Evolutionary conservation across 2,113 vertebrate genomes (phyloP).

Genomic region (Myxocyprinus asiaticus): DNA sequence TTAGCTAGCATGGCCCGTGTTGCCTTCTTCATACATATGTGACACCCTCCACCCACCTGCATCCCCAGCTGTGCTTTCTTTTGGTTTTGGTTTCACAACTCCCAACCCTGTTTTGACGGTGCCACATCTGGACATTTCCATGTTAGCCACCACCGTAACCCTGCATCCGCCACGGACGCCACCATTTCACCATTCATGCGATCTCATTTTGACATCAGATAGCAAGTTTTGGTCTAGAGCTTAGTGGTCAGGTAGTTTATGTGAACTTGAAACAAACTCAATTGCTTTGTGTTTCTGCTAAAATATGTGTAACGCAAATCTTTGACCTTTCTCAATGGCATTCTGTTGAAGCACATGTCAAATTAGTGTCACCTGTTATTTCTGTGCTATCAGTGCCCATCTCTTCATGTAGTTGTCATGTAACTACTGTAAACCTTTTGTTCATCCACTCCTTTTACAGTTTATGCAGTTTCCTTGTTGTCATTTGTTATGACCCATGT

Average conservation of each 20-base stretch:
- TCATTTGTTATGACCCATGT: background rate
- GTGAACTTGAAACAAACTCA: no score
- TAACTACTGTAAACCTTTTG: slow-evolving; percentile 21
- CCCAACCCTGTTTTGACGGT: slow-evolving; percentile 59
- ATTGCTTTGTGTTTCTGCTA: no score
- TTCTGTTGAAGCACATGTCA: slow-evolving; percentile 23
- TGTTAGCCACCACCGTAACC: slow-evolving; percentile 48
- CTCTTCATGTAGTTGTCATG: slow-evolving; percentile 26
- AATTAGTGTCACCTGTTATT: slow-evolving; percentile 22
- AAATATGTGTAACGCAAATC: no score
- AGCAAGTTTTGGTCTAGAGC: slow-evolving; percentile 67
- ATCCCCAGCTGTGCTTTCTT: slow-evolving; percentile 43
- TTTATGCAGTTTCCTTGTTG: background rate
- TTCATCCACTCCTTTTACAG: slow-evolving; percentile 40
- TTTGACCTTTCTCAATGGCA: no score
- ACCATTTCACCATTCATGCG: slow-evolving; percentile 55
- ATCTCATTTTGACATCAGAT: slow-evolving; percentile 60
- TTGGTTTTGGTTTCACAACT: slow-evolving; percentile 39
- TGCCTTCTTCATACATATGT: slow-evolving; percentile 62
- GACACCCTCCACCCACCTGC: slow-evolving; percentile 58
- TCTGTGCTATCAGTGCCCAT: slow-evolving; percentile 45
- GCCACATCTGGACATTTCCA: slow-evolving; percentile 69
- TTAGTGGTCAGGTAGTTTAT: slow-evolving; percentile 67
- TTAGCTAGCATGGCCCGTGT: slow-evolving; percentile 70
- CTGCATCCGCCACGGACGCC: slow-evolving; percentile 37